Conservation (phyloP, 1,140 invertebrate species). For the Oreohelix idahoensis region DNA sequence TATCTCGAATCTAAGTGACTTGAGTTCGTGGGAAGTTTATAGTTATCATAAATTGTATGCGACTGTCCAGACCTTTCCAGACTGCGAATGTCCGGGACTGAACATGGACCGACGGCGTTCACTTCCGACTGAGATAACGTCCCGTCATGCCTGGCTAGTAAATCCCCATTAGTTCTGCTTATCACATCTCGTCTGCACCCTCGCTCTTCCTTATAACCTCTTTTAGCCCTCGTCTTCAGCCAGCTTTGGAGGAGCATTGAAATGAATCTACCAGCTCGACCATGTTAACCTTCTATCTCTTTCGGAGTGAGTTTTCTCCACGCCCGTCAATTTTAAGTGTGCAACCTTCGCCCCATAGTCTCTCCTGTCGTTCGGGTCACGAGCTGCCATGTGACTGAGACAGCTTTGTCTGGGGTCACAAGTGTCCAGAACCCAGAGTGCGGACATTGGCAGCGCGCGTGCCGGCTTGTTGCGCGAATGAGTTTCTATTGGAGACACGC, state of each 20-base stretch:
- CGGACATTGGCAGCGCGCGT: not conserved
- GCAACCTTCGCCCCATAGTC: not conserved
- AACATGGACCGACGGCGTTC: not conserved
- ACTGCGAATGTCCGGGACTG: not conserved
- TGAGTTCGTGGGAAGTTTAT: no score
- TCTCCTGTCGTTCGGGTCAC: not conserved
- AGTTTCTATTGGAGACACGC: not conserved
- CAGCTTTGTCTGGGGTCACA: not conserved
- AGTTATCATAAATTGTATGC: not conserved
- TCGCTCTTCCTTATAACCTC: not conserved
- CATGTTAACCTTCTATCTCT: not conserved
- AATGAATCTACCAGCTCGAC: not conserved
- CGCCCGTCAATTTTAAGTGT: not conserved
- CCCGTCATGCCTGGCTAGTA: conserved; percentile 6
- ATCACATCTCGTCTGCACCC: conserved; percentile 13
- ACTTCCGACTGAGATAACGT: conserved; percentile 6
- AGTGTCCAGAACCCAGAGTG: not conserved
- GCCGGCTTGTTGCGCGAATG: not conserved
- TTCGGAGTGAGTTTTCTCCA: not conserved
- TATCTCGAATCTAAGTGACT: no score
- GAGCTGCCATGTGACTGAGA: not conserved
- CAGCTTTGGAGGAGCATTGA: not conserved
- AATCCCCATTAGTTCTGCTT: conserved; percentile 28
- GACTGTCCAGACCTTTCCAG: not conserved
- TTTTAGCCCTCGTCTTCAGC: not conserved